phyloP scores from a whole-genome alignment of 2,113 vertebrate species.

The Pseudorhombus dupliciocellatus region DNA sequence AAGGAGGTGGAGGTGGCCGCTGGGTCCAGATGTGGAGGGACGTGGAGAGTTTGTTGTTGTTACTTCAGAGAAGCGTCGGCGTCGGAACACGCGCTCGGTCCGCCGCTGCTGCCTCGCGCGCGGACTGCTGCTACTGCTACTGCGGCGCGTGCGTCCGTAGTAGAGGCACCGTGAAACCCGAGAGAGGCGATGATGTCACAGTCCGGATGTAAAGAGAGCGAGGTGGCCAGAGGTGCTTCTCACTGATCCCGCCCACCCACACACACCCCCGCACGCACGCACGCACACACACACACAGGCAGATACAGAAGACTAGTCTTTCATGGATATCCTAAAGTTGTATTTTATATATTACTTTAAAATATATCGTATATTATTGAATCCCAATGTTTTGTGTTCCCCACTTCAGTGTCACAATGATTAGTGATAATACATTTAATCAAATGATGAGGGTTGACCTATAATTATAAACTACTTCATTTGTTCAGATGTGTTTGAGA shows the following conservation, averaged over 20 bases:
- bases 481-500: not conserved
- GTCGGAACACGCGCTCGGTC: slow-evolving; percentile 50
- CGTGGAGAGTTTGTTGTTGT: slow-evolving; percentile 8
- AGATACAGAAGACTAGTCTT: no score
- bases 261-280: not conserved
- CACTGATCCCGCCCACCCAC: slow-evolving; percentile 30
- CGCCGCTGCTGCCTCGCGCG: slow-evolving; percentile 45
- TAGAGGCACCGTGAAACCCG: slow-evolving; percentile 76
- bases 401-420: no score
- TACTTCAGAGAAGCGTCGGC: slow-evolving; percentile 40
- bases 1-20: not conserved
- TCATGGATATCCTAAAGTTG: no score
- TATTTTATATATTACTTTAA: no score
- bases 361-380: no score
- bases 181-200: slow-evolving; percentile 87
- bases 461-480: no score
- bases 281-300: not conserved
- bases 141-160: slow-evolving; percentile 65
- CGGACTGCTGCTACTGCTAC: slow-evolving; percentile 29
- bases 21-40: slow-evolving; percentile 55
- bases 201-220: slow-evolving; percentile 54
- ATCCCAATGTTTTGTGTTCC: no score
- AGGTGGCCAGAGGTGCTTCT: slow-evolving; percentile 49
- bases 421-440: no score
- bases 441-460: no score